Conservation (phyloP, 2,797 vertebrate genomes). For the Anniella stebbinsi region DNA sequence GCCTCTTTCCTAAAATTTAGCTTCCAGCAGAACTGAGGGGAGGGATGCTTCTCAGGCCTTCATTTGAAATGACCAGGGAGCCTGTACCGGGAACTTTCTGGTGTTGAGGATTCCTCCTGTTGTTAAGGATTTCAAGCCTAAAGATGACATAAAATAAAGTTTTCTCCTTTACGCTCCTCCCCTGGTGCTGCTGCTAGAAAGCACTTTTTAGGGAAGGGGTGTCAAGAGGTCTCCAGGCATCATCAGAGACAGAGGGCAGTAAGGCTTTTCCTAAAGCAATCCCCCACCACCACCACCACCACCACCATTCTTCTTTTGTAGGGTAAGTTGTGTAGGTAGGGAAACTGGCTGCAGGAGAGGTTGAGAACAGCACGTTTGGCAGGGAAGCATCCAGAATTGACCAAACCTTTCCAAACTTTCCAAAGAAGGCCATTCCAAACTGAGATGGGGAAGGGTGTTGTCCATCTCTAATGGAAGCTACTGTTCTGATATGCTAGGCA, state of each 20-base stretch:
- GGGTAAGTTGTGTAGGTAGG: not conserved
- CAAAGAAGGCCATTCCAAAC: not conserved
- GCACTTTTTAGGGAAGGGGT: not conserved
- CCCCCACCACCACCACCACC: too few species aligned
- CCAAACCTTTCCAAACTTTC: not conserved
- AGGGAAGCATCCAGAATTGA: not conserved
- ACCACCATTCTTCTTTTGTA: not conserved
- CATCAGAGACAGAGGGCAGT: not conserved
- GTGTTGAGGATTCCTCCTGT: too few species aligned
- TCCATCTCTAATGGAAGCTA: not conserved
- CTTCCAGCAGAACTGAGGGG: not conserved
- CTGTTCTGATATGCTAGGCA: not conserved
- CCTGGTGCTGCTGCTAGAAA: not conserved
- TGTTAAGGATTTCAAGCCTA: not conserved
- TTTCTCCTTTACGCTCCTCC: not conserved
- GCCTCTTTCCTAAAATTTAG: not conserved
- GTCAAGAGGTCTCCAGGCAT: not conserved
- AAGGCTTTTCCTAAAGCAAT: not conserved
- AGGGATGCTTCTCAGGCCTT: not conserved
- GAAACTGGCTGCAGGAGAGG: not conserved
- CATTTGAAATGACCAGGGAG: not conserved
- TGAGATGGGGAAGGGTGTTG: not conserved
- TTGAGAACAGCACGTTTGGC: too few species aligned
- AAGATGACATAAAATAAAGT: not conserved
- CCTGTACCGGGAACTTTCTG: not conserved